Base-by-base conservation (phyloP, 2,888 invertebrate species). In the Cephus sareptanus region DNA sequence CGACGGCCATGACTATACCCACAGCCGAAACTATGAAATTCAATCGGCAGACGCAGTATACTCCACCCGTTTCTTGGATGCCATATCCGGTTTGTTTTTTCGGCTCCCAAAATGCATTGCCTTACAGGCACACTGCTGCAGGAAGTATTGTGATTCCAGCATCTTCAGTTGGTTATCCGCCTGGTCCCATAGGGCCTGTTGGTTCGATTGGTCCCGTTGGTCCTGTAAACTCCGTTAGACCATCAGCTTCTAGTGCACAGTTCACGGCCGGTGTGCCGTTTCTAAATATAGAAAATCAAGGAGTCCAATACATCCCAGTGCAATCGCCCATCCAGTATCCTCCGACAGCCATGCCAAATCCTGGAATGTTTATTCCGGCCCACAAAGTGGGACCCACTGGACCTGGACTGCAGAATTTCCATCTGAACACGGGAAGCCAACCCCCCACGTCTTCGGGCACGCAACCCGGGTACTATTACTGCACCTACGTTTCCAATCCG, bases 11-110 rank as follows among this genome's bases (percentile, higher is more conserved):
- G 12, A 78, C 82, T 23, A 11, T 81, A 37, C 87, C 87, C 1
- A 87, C 88, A 1, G 87, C 85, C 0, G 89, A 90, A 76, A 88
- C 85, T 1, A 83, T 85, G 40, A 87, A 88, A 81, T 85, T 88
- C 11, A 86, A 85, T 75, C 89, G 90, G 75, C 90, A 89, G 73
- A 76, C 89, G 37, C 88, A 88, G 73, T 82, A 86, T 15, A 86
- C 84, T 0, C 87, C 88, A 3, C 83, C 85, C 9, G 81, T 85
- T 75, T 79, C 82, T 1, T 85, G 86, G 85, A 81, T 85, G 78
- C 83, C 85, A 0, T 85, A 89, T 77, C 87, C 87, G 0, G 83
- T 90, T 1, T 91, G 90, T 71, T 82, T 82, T 69, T 81, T 79
- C 12, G 76, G 80, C 23, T 56, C 40, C 6, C 23, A 56, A 56